Base-by-base conservation (phyloP, 2,888 invertebrate genomes). In the Orthosia cruda region DNA sequence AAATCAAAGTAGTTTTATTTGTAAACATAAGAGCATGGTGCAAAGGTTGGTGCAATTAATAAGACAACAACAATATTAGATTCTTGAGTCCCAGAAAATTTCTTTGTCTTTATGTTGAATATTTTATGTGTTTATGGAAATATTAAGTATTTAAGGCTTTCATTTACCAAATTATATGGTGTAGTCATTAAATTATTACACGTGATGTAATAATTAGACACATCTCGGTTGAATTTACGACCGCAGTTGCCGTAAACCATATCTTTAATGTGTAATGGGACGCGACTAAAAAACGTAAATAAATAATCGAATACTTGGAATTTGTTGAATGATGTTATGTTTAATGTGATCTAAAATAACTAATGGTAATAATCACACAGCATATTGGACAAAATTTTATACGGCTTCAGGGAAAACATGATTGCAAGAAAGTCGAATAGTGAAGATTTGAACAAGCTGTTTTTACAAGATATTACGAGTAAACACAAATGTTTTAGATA, bases 401-500 rank as follows among this genome's bases (percentile, higher is more conserved):
- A 91, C 58, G 90, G 89, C 87, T 91, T 92, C 90, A n/a, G 55
- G 75, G 76, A 88, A 90, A 91, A 88, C 82, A 84, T 71, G 83
- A 89, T 69, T 80, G 67, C 63, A 79, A 74, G 26, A 69, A 45
- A 52, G 55, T 57, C 23, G 61, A 67, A 54, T 69, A 59, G 64
- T 45, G 40, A 57, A 12, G 9, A 74, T 61, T 49, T 12, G 11
- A 68, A 45, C 40, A 66, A 61, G n/a, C 15, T 3, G 16, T 68
- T 61, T 67, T 75, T 71, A 69, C 47, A 40, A 16, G 12, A 4
- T 23, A 23, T 18, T 0, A 11, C 3, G 32, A 26, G 18, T 45
- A 47, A 18, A 50, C 9, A 59, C 16, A 5, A 23, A 26, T n/a
- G 9, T 57, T 59, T 67, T 15, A 20, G 0, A 26, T 26, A 66